Evolutionary conservation across 2,888 invertebrate species (phyloP).

Genomic region (Tenodera sinensis): DNA sequence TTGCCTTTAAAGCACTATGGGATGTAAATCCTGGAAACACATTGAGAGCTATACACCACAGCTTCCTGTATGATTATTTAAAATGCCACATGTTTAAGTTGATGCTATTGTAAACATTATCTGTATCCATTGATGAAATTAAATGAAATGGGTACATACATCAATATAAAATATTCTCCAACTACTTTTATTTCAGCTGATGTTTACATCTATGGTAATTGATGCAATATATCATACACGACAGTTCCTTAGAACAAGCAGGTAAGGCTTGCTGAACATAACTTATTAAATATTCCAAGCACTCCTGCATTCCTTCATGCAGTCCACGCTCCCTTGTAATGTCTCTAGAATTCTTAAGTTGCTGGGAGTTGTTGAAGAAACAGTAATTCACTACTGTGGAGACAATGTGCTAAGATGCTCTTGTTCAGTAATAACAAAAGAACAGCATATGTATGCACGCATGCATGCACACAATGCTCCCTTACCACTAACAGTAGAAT

Average conservation of each 20-base stretch:
- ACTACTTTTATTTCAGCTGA: not conserved
- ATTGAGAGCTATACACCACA: too few species aligned
- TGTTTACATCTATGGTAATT: not conserved
- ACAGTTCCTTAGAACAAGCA: not conserved
- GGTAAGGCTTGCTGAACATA: not conserved
- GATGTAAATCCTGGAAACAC: too few species aligned
- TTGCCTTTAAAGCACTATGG: too few species aligned
- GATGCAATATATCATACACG: not conserved
- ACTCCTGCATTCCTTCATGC: conserved; percentile 6
- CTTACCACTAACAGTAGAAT: too few species aligned
- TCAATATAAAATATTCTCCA: too few species aligned
- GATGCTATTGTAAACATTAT: too few species aligned
- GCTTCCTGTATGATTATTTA: too few species aligned
- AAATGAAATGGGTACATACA: too few species aligned
- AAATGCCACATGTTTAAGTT: too few species aligned
- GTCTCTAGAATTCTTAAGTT: not conserved
- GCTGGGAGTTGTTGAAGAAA: not conserved
- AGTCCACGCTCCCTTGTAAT: not conserved
- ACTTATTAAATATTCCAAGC: conserved; percentile 1
- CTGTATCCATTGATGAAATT: too few species aligned
- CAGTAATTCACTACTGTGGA: not conserved
- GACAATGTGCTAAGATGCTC: not conserved
- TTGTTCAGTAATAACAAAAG: not conserved
- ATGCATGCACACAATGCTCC: not conserved
- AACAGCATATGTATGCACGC: not conserved